These are phyloP conservation scores for Pristionchus maxplancki DNA, from an alignment of 2,888 invertebrate genomes.

Conservation along the genomic window DNA sequence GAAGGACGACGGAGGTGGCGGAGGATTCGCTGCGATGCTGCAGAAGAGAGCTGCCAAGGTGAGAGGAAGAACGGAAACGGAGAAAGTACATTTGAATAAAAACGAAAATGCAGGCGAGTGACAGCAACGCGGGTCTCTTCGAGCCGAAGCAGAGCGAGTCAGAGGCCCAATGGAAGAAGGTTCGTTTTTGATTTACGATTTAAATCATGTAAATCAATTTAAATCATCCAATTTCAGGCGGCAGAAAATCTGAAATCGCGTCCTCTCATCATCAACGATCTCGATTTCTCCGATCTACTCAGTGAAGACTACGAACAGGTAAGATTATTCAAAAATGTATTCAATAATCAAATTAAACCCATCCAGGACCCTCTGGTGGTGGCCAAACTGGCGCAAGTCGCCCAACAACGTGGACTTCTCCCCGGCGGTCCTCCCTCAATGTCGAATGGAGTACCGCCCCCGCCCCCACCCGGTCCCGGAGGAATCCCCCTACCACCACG, in stretches of 20 bases:
- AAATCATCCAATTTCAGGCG: conserved; percentile 59
- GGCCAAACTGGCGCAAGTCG: conserved; percentile 62
- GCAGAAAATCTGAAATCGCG: conserved; percentile 78
- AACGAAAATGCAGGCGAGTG: conserved; percentile 49
- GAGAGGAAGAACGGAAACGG: not conserved
- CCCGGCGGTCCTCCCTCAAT: conserved; percentile 52
- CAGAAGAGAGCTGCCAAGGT: conserved; percentile 71
- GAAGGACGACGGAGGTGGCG: conserved; percentile 60
- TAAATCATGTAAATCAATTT: not conserved
- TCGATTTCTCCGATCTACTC: conserved; percentile 95
- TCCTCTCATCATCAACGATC: conserved; percentile 88
- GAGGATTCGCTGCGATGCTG: conserved; percentile 74
- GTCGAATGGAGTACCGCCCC: conserved; percentile 59
- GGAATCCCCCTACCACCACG: conserved; percentile 66
- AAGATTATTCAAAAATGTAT: conserved; percentile 33
- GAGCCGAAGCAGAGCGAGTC: conserved; percentile 78
- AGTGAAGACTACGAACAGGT: conserved; percentile 87
- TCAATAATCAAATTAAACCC: not conserved
- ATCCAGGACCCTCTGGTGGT: conserved; percentile 63
- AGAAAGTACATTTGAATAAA: not conserved
- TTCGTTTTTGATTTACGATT: conserved; percentile 78
- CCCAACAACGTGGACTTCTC: conserved; percentile 58
- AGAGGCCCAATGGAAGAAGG: conserved; percentile 95
- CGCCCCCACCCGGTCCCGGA: conserved; percentile 67
- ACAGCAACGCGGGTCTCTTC: conserved; percentile 60